Evolutionary conservation across 2,888 invertebrate species (phyloP), one percentile per base, ranked within the genome.

Genomic region (Tachina lurida): DNA sequence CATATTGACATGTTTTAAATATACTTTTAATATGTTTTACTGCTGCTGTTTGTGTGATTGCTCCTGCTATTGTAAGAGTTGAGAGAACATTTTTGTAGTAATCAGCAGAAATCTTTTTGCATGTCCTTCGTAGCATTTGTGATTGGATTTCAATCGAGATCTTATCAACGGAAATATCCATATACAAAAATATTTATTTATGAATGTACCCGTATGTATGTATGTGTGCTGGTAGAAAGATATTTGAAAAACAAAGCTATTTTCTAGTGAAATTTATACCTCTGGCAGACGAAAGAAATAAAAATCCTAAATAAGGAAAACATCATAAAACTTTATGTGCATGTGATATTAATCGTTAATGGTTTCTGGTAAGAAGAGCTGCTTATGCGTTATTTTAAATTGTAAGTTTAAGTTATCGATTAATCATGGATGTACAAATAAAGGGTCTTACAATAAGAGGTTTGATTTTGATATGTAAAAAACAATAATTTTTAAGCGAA

Each of bases 101-200:
- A 70, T 74, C 73, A 45, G 43, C 74, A 81, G 31, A 31, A 82
- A 60, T 71, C 70, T 79, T 79, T 80, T 56, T 79, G 83, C 79
- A 83, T 82, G 45, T 13, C 58, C 80, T 78, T 12, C 75, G 12
- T 31, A 31, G 31, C 54, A 71, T 73, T 86, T 76, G 31, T 31
- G 75, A 83, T 85, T 85, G 85, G 70, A 82, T 79, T 86, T 83
- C 79, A 49, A 83, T 83, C 43, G 19, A 60, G 75, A 86, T 86
- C 71, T 71, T 79, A 83, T 83, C 79, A 54, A 31, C 15, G n/a
- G 62, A 73, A 39, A 62, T 45, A 79, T 75, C 70, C 71, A 67
- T 79, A 71, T 85, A 82, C 58, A 31, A 31, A 31, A 31, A 31
- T 31, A 7, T 31, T 31, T 31, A 31, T 31, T 31, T 31, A 31